Evolutionary conservation across 53 echinoderm and acorn worm genomes (phyloP), one percentile per base, ranked within the genome.

Genomic region (Glandiceps talaboti): DNA sequence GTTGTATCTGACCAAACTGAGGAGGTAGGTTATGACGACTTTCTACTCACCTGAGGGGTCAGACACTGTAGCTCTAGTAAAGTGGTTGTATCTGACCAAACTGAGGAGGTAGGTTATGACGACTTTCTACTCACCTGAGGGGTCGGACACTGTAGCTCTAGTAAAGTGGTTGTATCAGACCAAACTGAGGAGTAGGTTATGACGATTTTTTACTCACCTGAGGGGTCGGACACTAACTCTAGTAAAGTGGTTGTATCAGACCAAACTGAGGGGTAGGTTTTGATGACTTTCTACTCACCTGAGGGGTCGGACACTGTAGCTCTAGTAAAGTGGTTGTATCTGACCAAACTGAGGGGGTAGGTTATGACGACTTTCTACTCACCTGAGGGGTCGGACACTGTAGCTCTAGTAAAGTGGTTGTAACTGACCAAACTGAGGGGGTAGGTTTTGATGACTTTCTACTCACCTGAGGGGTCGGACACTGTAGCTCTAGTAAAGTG

Each of bases 331-430:
- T 85, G 6, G 92, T 87, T n/a, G n/a, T n/a, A n/a, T 45, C 64
- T 45, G 64, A 12, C 64, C 64, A 45, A 45, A 20, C 64, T 45
- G 6, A 20, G 6, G 64, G n/a, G n/a, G n/a, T n/a, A n/a, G n/a
- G n/a, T n/a, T n/a, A n/a, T n/a, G n/a, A n/a, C n/a, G n/a, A n/a
- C n/a, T 0, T 28, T 1, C 64, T 0, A 28, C 27, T 33, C 82
- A 93, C 94, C 90, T 94, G 94, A 25, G 86, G 79, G 14, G 94
- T 94, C 0, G 92, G 87, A 80, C 94, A 94, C 72, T 92, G 92
- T 80, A 94, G 81, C 33, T 92, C 81, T 26, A 91, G 88, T 29
- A 94, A 82, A 0, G 91, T 85, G 6, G 92, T 87, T n/a, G n/a
- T n/a, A n/a, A n/a, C n/a, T n/a, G n/a, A n/a, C 6, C 20, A 45